phyloP scores from a whole-genome alignment of 30 jellyfish, hydroid and myxozoan genomes.

The Pelagia noctiluca region DNA sequence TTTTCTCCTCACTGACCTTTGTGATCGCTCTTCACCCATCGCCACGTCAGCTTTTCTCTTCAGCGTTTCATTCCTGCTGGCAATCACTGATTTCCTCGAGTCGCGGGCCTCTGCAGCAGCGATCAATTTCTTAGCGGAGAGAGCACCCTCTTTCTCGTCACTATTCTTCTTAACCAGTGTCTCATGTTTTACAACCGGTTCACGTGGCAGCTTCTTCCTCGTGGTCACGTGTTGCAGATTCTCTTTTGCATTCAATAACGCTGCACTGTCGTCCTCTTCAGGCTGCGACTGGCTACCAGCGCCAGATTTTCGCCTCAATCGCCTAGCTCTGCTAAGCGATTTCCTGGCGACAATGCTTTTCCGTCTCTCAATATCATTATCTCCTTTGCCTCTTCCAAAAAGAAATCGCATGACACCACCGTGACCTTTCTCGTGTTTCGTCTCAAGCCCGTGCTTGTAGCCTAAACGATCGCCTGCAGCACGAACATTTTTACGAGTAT shows the following conservation, averaged over 20 bases:
- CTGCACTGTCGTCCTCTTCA: conserved; percentile 15
- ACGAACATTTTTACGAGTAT: not conserved
- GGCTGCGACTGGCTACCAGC: conserved; percentile 50
- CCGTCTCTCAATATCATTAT: conserved; percentile 42
- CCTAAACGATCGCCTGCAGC: not conserved
- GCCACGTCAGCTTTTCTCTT: conserved; percentile 69
- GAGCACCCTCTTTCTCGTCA: conserved; percentile 17
- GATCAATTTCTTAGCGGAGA: conserved; percentile 60
- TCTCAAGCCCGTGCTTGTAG: conserved; percentile 9
- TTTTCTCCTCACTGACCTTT: conserved; percentile 80
- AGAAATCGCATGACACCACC: conserved; percentile 45
- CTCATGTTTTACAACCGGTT: conserved; percentile 5
- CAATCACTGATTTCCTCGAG: not conserved
- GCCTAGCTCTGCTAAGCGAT: conserved; percentile 67
- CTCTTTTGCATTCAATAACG: not conserved
- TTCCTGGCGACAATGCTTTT: conserved; percentile 76
- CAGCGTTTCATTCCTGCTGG: conserved; percentile 45
- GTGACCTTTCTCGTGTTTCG: conserved; percentile 7
- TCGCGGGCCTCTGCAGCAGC: conserved; percentile 90
- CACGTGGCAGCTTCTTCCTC: conserved; percentile 7
- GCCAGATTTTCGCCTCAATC: conserved; percentile 66
- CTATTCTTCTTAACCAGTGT: conserved; percentile 1
- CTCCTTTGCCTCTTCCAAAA: conserved; percentile 72
- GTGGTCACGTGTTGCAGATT: conserved; percentile 6
- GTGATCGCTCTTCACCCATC: conserved; percentile 20